Evolutionary conservation across 2,113 vertebrate species (phyloP), one percentile per base, ranked within the genome.

Genomic region (Hassar affinis): DNA sequence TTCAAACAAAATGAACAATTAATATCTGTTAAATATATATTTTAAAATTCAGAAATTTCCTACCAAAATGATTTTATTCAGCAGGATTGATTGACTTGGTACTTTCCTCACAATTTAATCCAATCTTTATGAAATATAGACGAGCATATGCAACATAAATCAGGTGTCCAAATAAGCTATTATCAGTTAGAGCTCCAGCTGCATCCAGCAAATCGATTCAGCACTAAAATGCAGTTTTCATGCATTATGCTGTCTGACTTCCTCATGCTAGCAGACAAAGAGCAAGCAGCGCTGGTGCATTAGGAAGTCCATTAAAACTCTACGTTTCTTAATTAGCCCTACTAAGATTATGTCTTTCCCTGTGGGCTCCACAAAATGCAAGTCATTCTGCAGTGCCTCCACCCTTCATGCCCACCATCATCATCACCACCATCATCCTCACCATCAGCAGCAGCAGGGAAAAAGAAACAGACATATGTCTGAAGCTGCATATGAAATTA

Each of bases 401-500:
- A 61, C 66, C 33, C 76, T 54, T 79, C 66, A 68, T 35, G 78
- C 51, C 61, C 54, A 79, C 69, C 82, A 83, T 76, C 81, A 69
- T 17, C 42, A 79, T 72, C 62, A 45, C 47, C 62, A 77, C 64
- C 54, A 80, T 52, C 85, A 77, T 3, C 64, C 80, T 62, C 81
- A 69, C 1, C 42, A 79, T 52, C 72, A 64, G 22, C 56, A 75
- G 68, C 42, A 82, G 69, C 77, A 57, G n/a, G 18, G 42, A 72
- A 51, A 84, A 72, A 56, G 49, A 72, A 80, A 45, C 57, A 2
- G 33, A 83, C 61, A 17, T 49, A 47, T 74, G 49, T 83, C 52
- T 80, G 25, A 74, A 80, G 66, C 72, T 66, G 59, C 84, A 61
- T 79, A 90, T 92, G 92, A 92, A 91, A 91, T 90, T 90, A 94